Conservation (phyloP, 2,113 vertebrate genomes). For the Halichoeres trimaculatus region DNA sequence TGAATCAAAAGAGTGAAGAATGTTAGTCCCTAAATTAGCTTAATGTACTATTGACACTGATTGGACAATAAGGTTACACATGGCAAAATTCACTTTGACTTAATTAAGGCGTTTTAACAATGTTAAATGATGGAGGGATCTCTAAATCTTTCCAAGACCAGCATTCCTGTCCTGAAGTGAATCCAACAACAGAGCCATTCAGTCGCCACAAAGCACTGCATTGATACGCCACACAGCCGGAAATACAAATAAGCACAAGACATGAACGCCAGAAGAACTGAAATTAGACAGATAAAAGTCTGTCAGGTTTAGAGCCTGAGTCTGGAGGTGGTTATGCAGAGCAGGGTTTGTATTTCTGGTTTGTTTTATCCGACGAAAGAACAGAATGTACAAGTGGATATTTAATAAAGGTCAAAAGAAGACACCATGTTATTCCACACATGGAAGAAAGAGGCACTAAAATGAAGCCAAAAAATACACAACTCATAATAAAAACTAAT, state of each 20-base stretch:
- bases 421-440: too few relatives aligned
- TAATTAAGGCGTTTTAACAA: background rate
- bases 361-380: too few relatives aligned
- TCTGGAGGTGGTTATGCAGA: too few relatives aligned
- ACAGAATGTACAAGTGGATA: too few relatives aligned
- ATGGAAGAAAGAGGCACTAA: too few relatives aligned
- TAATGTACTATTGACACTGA: background rate
- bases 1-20: background rate
- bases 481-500: too few relatives aligned
- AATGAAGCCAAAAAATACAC: too few relatives aligned
- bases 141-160: background rate
- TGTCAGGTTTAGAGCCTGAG: too few relatives aligned
- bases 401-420: too few relatives aligned
- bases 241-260: slow-evolving; percentile 15
- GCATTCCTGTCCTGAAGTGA: background rate
- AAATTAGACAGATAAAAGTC: background rate
- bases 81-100: background rate
- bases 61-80: background rate
- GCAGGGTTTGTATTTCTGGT: too few relatives aligned
- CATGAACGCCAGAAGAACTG: background rate
- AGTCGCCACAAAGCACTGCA: slow-evolving; percentile 5
- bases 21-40: background rate
- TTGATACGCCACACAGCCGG: background rate
- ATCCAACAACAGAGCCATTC: slow-evolving; percentile 18
- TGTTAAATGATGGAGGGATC: background rate